Base-by-base conservation (phyloP, 1,140 invertebrate genomes). In the Druon quercuslanigerum region DNA sequence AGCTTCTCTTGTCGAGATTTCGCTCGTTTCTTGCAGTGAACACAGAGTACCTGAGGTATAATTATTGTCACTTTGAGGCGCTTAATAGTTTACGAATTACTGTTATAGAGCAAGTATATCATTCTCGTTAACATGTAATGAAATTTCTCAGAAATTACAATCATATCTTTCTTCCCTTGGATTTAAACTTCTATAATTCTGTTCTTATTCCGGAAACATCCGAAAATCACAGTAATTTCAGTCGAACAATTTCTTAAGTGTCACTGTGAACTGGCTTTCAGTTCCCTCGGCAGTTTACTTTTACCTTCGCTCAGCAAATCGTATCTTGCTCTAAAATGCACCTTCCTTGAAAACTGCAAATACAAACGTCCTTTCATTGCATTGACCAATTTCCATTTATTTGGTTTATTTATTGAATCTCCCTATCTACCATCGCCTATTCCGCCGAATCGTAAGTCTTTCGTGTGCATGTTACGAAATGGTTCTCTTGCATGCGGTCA, bases 1-100 rank as follows among this genome's bases (percentile, higher is more conserved):
- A 40, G 46, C 13, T 66, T 66, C 40, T 66, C 60, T 66, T 66
- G 60, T 33, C 14, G 20, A 25, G 52, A 54, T 54, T 54, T 54
- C 52, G 17, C 52, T 54, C 52, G 52, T 54, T 54, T n/a, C 40
- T 46, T 16, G 52, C 6, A 2, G n/a, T 19, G 19, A 20, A 57
- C 12, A 13, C n/a, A 3, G 9, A 20, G 20, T 12, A n/a, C 2
- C 33, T 54, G n/a, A 46, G 25, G 13, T 66, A 40, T 66, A 66
- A 66, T 66, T 66, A 66, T 66, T 66, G 60, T 66, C 60, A 33
- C 60, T 46, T n/a, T 66, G 3, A 25, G 57, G 3, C 3, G 2
- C 4, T 16, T 60, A 33, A 60, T 60, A 40, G 60, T 46, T 16
- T 57, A 25, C 20, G 9, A 14, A 12, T 9, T 20, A 57, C 19